Evolutionary conservation across 2,113 vertebrate species (phyloP).

Genomic region (Pseudonaja textilis): DNA sequence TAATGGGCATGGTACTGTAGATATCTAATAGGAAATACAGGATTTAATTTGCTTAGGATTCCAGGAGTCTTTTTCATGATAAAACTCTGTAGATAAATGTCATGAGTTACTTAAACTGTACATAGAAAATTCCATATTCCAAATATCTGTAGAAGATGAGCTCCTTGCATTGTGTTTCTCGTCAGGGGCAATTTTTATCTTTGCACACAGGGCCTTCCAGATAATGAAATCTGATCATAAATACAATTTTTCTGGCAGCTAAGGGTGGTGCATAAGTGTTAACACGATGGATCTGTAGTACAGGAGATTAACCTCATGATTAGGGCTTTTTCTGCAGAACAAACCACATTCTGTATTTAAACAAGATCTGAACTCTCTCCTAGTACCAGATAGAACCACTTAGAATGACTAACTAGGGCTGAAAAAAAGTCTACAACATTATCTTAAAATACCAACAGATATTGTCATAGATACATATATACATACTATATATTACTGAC

Average conservation of each 20-base stretch:
- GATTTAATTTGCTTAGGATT: slow-evolving; percentile 4
- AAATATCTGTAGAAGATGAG: background rate
- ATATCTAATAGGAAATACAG: background rate
- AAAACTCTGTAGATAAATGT: slow-evolving; percentile 10
- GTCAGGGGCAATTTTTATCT: slow-evolving; percentile 62
- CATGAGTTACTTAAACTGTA: slow-evolving; percentile 13
- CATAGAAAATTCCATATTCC: slow-evolving; percentile 19
- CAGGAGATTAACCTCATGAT: slow-evolving; percentile 42
- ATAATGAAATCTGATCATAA: slow-evolving; percentile 62
- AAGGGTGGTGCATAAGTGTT: slow-evolving; percentile 50
- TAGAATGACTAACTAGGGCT: slow-evolving; percentile 1
- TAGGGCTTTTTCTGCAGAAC: slow-evolving; percentile 43
- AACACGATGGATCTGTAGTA: slow-evolving; percentile 55
- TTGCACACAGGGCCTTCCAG: slow-evolving; percentile 45
- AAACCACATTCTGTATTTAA: slow-evolving; percentile 48
- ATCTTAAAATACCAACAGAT: slow-evolving; percentile 30
- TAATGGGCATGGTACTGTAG: background rate
- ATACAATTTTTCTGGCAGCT: slow-evolving; percentile 50
- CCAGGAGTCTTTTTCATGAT: slow-evolving; percentile 8
- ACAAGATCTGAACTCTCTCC: slow-evolving; percentile 43
- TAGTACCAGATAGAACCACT: slow-evolving; percentile 19
- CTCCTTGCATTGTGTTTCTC: slow-evolving; percentile 30
- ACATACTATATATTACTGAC: background rate
- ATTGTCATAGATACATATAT: background rate
- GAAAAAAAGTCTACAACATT: background rate